phyloP scores from a whole-genome alignment of 2,113 vertebrate genomes.

The Clupea harengus region DNA sequence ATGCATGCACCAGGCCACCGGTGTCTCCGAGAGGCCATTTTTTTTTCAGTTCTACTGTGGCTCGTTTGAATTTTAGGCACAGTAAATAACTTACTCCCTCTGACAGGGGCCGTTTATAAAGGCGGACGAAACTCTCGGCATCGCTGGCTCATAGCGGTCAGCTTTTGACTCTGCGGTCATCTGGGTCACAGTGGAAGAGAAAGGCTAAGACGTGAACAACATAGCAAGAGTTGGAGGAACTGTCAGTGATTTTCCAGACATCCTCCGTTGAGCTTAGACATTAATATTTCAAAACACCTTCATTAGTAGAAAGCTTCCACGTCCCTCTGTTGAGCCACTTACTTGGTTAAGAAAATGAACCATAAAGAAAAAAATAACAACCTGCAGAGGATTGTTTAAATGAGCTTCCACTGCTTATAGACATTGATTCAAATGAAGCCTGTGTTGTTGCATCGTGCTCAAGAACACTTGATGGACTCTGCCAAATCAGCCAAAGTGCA shows the following conservation, averaged over 20 bases:
- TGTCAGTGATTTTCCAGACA: slow-evolving; percentile 4
- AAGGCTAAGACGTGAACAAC: slow-evolving; percentile 10
- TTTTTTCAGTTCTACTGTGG: background rate
- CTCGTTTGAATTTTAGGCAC: slow-evolving; percentile 43
- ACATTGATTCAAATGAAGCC: background rate
- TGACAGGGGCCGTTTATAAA: slow-evolving; percentile 44
- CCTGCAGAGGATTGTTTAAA: background rate
- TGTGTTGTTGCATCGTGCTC: background rate
- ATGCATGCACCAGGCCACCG: slow-evolving; percentile 42
- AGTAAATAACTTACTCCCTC: slow-evolving; percentile 38
- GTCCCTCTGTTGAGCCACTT: background rate
- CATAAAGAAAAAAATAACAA: background rate
- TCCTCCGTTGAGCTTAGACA: background rate
- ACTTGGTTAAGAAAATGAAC: no score
- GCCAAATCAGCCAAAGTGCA: background rate
- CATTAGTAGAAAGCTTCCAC: background rate
- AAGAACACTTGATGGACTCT: background rate
- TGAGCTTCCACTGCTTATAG: background rate
- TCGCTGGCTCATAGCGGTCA: slow-evolving; percentile 29
- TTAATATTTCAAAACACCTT: background rate
- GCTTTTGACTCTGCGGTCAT: slow-evolving; percentile 38
- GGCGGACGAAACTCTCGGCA: slow-evolving; percentile 39
- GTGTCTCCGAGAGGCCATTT: slow-evolving; percentile 35
- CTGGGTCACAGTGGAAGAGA: slow-evolving; percentile 37
- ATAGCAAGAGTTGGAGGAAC: background rate